phyloP scores from a whole-genome alignment of 2,888 invertebrate species.

The Hirtodrosophila alboralis region DNA sequence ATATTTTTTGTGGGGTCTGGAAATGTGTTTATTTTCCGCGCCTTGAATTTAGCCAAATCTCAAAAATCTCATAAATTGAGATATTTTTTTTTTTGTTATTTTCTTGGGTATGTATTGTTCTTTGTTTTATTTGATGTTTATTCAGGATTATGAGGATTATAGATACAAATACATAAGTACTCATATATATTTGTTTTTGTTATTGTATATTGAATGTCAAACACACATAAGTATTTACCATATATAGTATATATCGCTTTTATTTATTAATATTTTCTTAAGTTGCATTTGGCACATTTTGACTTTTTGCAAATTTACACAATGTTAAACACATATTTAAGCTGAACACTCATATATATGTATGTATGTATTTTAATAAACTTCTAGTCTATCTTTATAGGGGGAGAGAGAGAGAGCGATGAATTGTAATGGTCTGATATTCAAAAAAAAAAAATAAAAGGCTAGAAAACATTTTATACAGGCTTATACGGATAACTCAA shows the following conservation, averaged over 20 bases:
- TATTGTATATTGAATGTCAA: conserved; percentile 38
- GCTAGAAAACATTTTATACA: no score
- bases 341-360: conserved; percentile 30
- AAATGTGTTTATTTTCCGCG: conserved; percentile 1
- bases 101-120: background rate
- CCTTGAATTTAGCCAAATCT: conserved; percentile 8
- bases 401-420: conserved; percentile 25
- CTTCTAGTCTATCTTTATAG: conserved; percentile 17
- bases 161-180: conserved; percentile 17
- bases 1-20: conserved; percentile 8
- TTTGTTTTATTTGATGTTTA: background rate
- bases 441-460: no score
- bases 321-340: conserved; percentile 48
- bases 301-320: conserved; percentile 47
- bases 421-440: background rate
- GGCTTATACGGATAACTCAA: no score
- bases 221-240: conserved; percentile 38
- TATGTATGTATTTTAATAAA: background rate
- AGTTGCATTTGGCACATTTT: conserved; percentile 67
- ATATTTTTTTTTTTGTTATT: conserved; percentile 11
- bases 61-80: conserved; percentile 1
- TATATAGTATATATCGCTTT: conserved; percentile 11
- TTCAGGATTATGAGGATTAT: conserved; percentile 31
- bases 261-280: conserved; percentile 11
- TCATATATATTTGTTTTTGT: conserved; percentile 11